Evolutionary conservation across 2,888 invertebrate genomes (phyloP).

Genomic region (Cyclophora albipunctata): DNA sequence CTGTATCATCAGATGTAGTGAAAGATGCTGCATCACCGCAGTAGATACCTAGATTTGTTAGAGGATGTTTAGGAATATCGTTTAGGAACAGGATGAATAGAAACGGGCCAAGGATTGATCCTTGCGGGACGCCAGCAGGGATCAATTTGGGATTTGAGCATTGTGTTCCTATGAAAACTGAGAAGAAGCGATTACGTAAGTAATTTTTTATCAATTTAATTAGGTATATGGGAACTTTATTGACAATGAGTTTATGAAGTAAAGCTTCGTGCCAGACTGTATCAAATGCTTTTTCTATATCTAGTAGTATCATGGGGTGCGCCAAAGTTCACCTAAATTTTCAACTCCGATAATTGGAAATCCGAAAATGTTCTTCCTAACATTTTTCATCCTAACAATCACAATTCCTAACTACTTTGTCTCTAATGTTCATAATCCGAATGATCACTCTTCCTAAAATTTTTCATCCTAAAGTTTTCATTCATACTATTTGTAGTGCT

Average conservation of each 20-base stretch:
- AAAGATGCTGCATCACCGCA: slow-evolving; percentile 2
- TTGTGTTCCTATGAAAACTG: not conserved
- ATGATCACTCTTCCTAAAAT: too few relatives aligned
- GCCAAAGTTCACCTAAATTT: too few relatives aligned
- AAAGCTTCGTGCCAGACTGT: not conserved
- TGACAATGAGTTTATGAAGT: not conserved
- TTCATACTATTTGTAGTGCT: too few relatives aligned
- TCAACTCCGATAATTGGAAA: too few relatives aligned
- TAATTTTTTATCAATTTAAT: not conserved
- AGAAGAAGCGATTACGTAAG: not conserved
- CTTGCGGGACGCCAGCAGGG: slow-evolving; percentile 4
- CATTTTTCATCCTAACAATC: too few relatives aligned
- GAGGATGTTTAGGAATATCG: slow-evolving; percentile 5
- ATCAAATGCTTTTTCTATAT: slow-evolving; percentile 1
- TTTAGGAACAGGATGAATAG: slow-evolving; percentile 3
- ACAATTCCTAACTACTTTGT: too few relatives aligned
- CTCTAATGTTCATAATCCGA: too few relatives aligned
- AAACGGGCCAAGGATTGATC: slow-evolving; percentile 6
- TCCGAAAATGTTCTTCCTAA: too few relatives aligned
- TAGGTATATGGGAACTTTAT: not conserved
- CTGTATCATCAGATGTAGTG: not conserved
- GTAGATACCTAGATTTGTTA: not conserved
- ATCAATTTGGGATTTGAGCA: not conserved
- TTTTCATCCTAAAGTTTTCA: too few relatives aligned
- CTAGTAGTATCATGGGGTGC: not conserved